Conservation (phyloP, 2,888 invertebrate genomes). For the Napeogenes sylphis region DNA sequence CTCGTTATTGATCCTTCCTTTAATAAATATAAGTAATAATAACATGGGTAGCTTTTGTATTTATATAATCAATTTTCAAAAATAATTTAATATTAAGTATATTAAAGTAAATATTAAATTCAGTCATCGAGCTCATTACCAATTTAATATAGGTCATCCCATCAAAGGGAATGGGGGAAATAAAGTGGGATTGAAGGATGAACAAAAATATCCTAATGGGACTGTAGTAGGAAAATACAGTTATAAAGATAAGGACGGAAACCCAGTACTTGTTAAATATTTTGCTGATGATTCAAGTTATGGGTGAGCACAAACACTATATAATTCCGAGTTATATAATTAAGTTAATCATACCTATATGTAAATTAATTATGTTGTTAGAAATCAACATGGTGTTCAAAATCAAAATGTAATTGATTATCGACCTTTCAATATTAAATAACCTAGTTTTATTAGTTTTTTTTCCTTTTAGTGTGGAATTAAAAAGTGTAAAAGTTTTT, state of each 20-base stretch:
- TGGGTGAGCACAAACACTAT: slow-evolving; percentile 65
- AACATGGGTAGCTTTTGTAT: too few species aligned
- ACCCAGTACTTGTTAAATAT: slow-evolving; percentile 81
- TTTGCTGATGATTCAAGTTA: slow-evolving; percentile 81
- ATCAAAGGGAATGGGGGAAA: slow-evolving; percentile 29
- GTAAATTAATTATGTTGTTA: too few species aligned
- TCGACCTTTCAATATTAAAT: too few species aligned
- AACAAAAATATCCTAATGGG: slow-evolving; percentile 82
- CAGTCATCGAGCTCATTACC: too few species aligned
- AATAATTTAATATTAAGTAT: too few species aligned
- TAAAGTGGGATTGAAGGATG: slow-evolving; percentile 64
- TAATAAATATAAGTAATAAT: too few species aligned
- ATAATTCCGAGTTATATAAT: neutral
- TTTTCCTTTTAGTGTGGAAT: slow-evolving; percentile 54
- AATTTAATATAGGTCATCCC: slow-evolving; percentile 43
- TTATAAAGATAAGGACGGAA: slow-evolving; percentile 81
- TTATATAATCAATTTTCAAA: too few species aligned
- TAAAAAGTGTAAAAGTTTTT: slow-evolving; percentile 55
- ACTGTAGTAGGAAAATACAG: slow-evolving; percentile 84
- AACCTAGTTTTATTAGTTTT: neutral
- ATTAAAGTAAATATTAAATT: too few species aligned
- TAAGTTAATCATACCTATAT: too few species aligned
- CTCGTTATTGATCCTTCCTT: too few species aligned
- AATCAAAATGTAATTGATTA: too few species aligned
- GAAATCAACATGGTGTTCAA: too few species aligned